Conservation (phyloP, 2,797 vertebrate genomes). For the Steatocranus sp. region DNA sequence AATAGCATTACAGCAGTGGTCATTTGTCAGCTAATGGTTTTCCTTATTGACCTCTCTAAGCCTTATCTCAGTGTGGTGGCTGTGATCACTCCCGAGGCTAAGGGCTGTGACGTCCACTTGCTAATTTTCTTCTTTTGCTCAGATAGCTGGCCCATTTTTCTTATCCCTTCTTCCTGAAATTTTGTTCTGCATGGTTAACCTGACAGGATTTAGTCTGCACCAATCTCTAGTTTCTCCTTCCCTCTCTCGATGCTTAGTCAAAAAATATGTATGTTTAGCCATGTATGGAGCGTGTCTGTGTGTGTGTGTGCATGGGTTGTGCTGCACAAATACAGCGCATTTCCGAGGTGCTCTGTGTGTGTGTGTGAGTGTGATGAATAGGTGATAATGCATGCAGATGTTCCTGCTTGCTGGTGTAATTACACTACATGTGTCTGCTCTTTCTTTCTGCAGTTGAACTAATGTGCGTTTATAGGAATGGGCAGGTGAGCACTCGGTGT, state of each 20-base stretch:
- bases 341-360: neutral
- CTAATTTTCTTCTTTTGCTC: slow-evolving; percentile 28
- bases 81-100: slow-evolving; percentile 38
- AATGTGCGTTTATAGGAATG: neutral
- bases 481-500: neutral
- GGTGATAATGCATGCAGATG: slow-evolving; percentile 37
- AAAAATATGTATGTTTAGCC: neutral
- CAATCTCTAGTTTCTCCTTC: neutral
- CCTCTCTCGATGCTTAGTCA: neutral
- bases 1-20: slow-evolving; percentile 37
- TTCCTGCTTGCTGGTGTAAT: slow-evolving; percentile 12
- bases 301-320: neutral
- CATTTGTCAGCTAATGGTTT: slow-evolving; percentile 62
- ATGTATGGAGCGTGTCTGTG: neutral
- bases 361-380: slow-evolving; percentile 16
- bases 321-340: neutral
- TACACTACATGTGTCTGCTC: neutral
- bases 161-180: neutral
- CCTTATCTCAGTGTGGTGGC: slow-evolving; percentile 45
- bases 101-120: neutral
- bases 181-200: neutral
- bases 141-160: neutral
- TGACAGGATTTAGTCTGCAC: neutral
- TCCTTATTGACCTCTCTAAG: slow-evolving; percentile 54
- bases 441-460: neutral